Evolutionary conservation across 2,797 vertebrate species (phyloP), one percentile per base, ranked within the genome.

Genomic region (Oryzias dopingdopingensis): DNA sequence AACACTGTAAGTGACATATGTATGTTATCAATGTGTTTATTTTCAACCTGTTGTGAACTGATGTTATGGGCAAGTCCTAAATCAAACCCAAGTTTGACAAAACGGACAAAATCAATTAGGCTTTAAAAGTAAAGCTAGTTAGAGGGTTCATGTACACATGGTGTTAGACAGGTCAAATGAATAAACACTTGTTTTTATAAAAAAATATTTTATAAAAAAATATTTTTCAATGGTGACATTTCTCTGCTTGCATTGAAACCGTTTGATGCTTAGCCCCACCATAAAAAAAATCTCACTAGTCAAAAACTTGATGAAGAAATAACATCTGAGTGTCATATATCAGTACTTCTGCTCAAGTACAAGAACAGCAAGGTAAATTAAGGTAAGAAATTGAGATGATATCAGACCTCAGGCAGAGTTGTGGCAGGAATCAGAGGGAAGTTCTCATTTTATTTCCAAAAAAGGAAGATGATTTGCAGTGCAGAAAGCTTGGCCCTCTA

Each of bases 401-500:
- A 46, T 43, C 22, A 56, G 37, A 24, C 41, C 46, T 55, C 63
- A 18, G 29, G 26, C 20, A 32, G 53, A 43, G 20, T 49, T 14
- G 24, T 45, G 26, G 20, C 20, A 45, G 23, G 15, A 52, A 72
- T 69, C 49, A 66, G 24, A 40, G 32, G 26, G 41, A 52, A 29
- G 4, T 32, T 61, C 41, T 42, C 26, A n/a, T 55, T 58, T 67
- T 50, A 66, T 66, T 70, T 60, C 13, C 7, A 3, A 42, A 51
- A 23, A 26, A 49, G 43, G 6, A 49, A 67, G 62, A 20, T 62
- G 55, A 70, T 76, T 68, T 76, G 29, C 48, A 29, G 50, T 1
- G 2, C 24, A 71, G 70, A 80, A 69, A 77, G 67, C 47, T 56
- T 57, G 56, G 50, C 23, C 57, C 44, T 51, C 65, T 57, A 61